Evolutionary conservation across 2,888 invertebrate genomes (phyloP), one percentile per base, ranked within the genome.

Genomic region (Dromius quadrimaculatus): DNA sequence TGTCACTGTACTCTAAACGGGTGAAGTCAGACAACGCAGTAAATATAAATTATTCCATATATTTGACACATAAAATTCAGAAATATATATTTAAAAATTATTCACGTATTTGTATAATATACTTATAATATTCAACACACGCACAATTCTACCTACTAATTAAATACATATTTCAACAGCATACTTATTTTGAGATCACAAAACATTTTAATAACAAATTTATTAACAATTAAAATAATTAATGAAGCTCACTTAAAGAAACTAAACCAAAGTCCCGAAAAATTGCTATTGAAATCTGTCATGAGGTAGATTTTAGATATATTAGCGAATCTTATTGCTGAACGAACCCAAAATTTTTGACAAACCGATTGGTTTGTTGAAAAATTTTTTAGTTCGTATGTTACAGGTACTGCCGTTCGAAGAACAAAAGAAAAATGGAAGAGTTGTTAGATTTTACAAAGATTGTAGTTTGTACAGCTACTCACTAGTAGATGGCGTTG

Each of bases 111-210:
- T 77, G 19, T 78, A 76, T 79, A 78, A 80, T 78, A 77, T 79
- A 79, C 79, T 77, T 77, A 80, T 79, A 79, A 74, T 78, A 47
- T 69, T 62, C 50, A 72, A 59, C 59, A 59, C 72, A 75, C 72
- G 72, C 74, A 72, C 72, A 73, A 69, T 61, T 75, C 74, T 76
- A 76, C 74, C 76, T 74, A 76, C 73, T 76, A 76, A 71, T 72
- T 68, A 71, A 76, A 76, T 78, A 78, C 77, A 78, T 77, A 73
- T 74, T 76, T 80, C 79, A 81, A 81, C 80, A 79, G 79, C 79
- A 80, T 80, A 81, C 80, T 80, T 80, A 80, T 81, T 81, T 81
- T 82, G 82, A 82, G 82, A 82, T 82, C 82, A 82, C 82, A 82
- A 82, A 82, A 82, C 81, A 81, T 81, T 80, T 80, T 78, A 79